A percentile compares a stretch with the other conserved stretches of the same genome.
Evolutionary conservation across 2,888 invertebrate genomes (phyloP).

Genomic region (Bedellia somnulentella): DNA sequence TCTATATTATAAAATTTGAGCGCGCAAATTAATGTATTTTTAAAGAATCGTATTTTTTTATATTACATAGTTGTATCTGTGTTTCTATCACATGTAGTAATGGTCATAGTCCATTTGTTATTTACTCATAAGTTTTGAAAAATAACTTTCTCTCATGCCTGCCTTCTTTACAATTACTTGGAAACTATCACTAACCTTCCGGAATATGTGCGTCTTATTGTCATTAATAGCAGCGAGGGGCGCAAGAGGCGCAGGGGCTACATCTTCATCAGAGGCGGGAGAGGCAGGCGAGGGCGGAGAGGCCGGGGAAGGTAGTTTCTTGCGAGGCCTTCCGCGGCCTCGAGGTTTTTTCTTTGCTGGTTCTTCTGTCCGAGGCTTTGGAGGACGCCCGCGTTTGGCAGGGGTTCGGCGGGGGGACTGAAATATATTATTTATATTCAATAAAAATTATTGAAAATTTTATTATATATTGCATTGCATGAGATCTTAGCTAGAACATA

Average conservation of each 20-base stretch:
- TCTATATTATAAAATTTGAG: no score
- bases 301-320: conserved; percentile 16
- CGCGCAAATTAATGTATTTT: no score
- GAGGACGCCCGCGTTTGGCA: conserved; percentile 55
- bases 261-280: conserved; percentile 23
- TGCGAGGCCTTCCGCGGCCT: conserved; percentile 47
- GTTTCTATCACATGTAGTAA: no score
- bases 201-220: conserved; percentile 43
- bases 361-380: conserved; percentile 38
- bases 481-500: no score
- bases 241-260: conserved; percentile 23
- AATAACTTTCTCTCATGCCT: no score
- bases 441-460: background rate
- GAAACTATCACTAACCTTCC: no score
- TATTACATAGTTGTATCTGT: no score
- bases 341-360: conserved; percentile 40
- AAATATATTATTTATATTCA: background rate
- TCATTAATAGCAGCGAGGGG: conserved; percentile 21
- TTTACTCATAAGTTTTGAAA: no score
- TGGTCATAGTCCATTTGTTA: no score
- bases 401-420: conserved; percentile 12
- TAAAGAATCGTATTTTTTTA: no score
- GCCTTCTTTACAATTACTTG: no score
- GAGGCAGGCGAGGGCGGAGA: conserved; percentile 18
- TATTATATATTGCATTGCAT: no score